Percentiles rank a stretch among this genome's conserved stretches.
Conservation (phyloP, 2,113 vertebrate genomes). For the Anarhynchus alexandrinus region DNA sequence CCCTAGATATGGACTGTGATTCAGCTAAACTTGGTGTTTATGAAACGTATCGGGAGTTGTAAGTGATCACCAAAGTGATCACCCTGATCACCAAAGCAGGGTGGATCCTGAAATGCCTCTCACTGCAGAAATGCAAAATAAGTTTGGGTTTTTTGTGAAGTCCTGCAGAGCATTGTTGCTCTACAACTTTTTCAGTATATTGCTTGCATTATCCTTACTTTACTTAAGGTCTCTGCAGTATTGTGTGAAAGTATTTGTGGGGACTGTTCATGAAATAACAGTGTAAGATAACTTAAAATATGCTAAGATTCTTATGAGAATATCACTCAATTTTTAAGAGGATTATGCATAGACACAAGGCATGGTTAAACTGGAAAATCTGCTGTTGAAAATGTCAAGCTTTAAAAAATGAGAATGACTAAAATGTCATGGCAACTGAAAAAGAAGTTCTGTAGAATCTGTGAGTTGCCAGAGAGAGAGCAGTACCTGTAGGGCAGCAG, state of each 20-base stretch:
- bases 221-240: not conserved
- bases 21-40: not conserved
- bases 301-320: not conserved
- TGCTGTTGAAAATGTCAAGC: not conserved
- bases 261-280: not conserved
- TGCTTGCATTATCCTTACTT: not conserved
- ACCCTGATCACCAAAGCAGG: not conserved
- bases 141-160: not conserved
- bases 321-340: not conserved
- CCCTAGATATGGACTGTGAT: not conserved
- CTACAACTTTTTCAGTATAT: not conserved
- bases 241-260: not conserved
- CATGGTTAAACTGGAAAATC: not conserved
- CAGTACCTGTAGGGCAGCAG: not conserved
- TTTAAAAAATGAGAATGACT: not conserved
- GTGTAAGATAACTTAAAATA: not conserved
- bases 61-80: not conserved
- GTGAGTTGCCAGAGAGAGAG: not conserved
- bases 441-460: not conserved
- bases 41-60: not conserved
- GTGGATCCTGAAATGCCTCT: not conserved
- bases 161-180: not conserved
- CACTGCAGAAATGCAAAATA: rapidly evolving
- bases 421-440: not conserved
- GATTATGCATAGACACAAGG: not conserved